Evolutionary conservation across 92 coral and sea anemone genomes (phyloP), one percentile per base, ranked within the genome.

Genomic region (Diadumene lineata): DNA sequence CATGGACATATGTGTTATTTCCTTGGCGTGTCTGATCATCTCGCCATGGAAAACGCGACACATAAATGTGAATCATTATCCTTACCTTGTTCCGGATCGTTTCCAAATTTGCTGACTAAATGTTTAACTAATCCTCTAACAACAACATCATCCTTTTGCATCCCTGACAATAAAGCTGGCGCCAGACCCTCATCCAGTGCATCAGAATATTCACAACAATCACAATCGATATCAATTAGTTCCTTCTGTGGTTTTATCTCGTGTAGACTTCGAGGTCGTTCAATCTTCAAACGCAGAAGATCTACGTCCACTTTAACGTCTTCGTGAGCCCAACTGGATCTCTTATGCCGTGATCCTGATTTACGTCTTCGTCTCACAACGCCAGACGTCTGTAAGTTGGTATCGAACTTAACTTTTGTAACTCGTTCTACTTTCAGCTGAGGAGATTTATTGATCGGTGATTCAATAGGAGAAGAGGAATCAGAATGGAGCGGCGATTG

Each of bases 261-360:
- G 68, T 78, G 85, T 21, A 82, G 82, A 81, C 97, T 91, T 64
- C 86, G 82, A 0, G 97, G 96, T 31, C 97, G 77, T 60, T 57
- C 83, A 27, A 81, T 73, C 33, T 78, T 84, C 21, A 68, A 68
- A 0, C 73, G 53, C 0, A 90, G 75, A 23, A 68, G 86, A 8
- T 79, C 88, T 25, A 82, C 79, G 21, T 84, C 90, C 0, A 86
- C 78, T 44, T 81, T 91, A 50, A 78, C 80, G 50, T 91, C 88
- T 50, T 91, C 90, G 34, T 68, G 82, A 23, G 97, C 87, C 90
- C 90, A 91, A 69, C 97, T 91, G 15, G 86, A 79, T 1, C 97
- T 92, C 17, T 82, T 76, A 1, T 65, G 69, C 46, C 88, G 70
- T 21, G 77, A 87, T 2, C 92, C 87, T 26, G 85, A 77, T 25